Conservation (phyloP, 2,113 vertebrate species). For the Sisor rabdophorus region DNA sequence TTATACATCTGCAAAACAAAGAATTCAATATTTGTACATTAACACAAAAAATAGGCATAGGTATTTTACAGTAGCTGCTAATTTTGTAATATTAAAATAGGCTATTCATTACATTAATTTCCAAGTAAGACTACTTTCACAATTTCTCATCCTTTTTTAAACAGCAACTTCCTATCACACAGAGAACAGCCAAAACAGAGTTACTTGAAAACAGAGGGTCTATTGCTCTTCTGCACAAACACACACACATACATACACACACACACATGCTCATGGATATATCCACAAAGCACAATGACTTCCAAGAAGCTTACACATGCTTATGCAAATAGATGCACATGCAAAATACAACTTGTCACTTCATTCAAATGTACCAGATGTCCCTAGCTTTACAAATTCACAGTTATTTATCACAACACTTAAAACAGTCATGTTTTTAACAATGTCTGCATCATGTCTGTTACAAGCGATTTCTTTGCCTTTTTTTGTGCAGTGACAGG, state of each 20-base stretch:
- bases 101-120: conserved; percentile 22
- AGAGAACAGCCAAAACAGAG: conserved; percentile 19
- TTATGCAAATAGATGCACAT: conserved; percentile 11
- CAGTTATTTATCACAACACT: conserved; percentile 11
- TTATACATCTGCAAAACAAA: not conserved
- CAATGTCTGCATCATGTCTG: not conserved
- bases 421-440: conserved; percentile 21
- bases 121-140: conserved; percentile 16
- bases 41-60: not conserved
- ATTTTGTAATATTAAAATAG: conserved; percentile 9
- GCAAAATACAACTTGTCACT: not conserved
- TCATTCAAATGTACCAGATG: not conserved
- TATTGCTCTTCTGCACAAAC: conserved; percentile 13
- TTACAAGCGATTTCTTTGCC: conserved; percentile 5
- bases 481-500: conserved; percentile 26
- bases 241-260: conserved; percentile 20
- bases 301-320: conserved; percentile 11
- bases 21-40: not conserved
- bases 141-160: conserved; percentile 30
- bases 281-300: not conserved
- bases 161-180: conserved; percentile 13
- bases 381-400: not conserved
- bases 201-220: conserved; percentile 26
- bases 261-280: not conserved
- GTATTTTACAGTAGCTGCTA: conserved; percentile 9